Percentiles rank a stretch among this genome's conserved stretches.
Evolutionary conservation across 2,888 invertebrate species (phyloP).

Genomic region (Andrena marginata): DNA sequence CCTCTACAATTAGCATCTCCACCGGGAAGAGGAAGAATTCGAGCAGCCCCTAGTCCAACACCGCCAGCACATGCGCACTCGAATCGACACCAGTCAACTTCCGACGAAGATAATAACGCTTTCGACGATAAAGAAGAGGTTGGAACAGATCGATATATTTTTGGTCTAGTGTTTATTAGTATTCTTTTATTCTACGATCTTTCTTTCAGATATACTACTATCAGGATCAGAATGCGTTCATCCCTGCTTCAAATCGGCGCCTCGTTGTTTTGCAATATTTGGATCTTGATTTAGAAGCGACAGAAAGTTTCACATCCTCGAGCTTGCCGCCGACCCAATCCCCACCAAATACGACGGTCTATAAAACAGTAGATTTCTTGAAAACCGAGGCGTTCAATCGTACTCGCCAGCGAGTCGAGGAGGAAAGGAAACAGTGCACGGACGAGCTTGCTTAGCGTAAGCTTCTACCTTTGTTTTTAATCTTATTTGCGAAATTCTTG

Average conservation of each 20-base stretch:
- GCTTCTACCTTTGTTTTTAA: slow-evolving; percentile 17
- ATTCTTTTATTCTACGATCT: slow-evolving; percentile 1
- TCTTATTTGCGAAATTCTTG: slow-evolving; percentile 17
- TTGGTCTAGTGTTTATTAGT: neutral
- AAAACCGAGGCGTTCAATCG: slow-evolving; percentile 97
- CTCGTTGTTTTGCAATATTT: slow-evolving; percentile 90
- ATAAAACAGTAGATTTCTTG: slow-evolving; percentile 97
- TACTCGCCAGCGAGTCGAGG: slow-evolving; percentile 92
- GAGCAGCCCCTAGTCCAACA: slow-evolving; percentile 87
- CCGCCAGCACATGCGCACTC: slow-evolving; percentile 81
- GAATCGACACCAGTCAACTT: slow-evolving; percentile 82
- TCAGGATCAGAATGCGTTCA: slow-evolving; percentile 81
- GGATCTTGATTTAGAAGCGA: slow-evolving; percentile 92
- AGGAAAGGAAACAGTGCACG: slow-evolving; percentile 86
- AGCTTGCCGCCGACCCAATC: slow-evolving; percentile 83
- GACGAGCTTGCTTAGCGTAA: slow-evolving; percentile 78
- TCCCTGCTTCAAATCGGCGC: slow-evolving; percentile 81
- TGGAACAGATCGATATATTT: slow-evolving; percentile 17
- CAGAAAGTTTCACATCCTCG: slow-evolving; percentile 82
- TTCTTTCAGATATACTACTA: slow-evolving; percentile 83
- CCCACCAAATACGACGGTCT: slow-evolving; percentile 88
- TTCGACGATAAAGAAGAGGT: slow-evolving; percentile 85
- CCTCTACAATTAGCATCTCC: slow-evolving; percentile 84
- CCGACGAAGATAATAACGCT: slow-evolving; percentile 85
- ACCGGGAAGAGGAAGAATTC: slow-evolving; percentile 83